Conservation (phyloP, 1,140 invertebrate species). For the Tetragnatha versicolor region DNA sequence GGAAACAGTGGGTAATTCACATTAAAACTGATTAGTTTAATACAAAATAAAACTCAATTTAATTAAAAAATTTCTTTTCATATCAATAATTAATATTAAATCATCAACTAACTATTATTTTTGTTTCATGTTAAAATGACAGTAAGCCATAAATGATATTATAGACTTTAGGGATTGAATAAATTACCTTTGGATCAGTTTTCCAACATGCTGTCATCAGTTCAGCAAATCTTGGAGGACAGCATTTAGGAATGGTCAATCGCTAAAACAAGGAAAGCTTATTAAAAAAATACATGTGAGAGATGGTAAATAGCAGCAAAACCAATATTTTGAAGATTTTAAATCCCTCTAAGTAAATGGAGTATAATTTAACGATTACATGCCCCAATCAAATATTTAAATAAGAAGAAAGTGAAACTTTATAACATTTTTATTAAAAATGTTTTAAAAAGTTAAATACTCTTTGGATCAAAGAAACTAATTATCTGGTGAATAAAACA, state of each 20-base stretch:
- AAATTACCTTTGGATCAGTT: conserved; percentile 60
- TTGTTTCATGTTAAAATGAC: neutral
- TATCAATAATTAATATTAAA: too few relatives aligned
- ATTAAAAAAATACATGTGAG: neutral
- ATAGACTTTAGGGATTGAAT: neutral
- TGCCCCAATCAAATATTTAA: too few relatives aligned
- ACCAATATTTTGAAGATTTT: neutral
- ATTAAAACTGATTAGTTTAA: too few relatives aligned
- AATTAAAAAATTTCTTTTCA: neutral
- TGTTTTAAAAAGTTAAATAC: too few relatives aligned
- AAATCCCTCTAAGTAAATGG: too few relatives aligned
- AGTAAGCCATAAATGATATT: neutral
- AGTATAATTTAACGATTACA: too few relatives aligned
- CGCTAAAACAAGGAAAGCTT: conserved; percentile 60
- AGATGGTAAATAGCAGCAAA: neutral
- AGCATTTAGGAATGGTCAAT: conserved; percentile 63
- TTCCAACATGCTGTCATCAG: conserved; percentile 65
- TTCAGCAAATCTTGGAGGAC: conserved; percentile 56
- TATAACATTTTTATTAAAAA: too few relatives aligned
- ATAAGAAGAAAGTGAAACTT: too few relatives aligned
- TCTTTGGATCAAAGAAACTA: too few relatives aligned
- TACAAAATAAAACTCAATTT: neutral
- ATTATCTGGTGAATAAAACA: too few relatives aligned
- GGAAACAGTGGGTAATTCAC: too few relatives aligned
- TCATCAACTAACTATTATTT: too few relatives aligned